Evolutionary conservation across 2,113 vertebrate species (phyloP), one percentile per base, ranked within the genome.

Genomic region (Megalops atlanticus): DNA sequence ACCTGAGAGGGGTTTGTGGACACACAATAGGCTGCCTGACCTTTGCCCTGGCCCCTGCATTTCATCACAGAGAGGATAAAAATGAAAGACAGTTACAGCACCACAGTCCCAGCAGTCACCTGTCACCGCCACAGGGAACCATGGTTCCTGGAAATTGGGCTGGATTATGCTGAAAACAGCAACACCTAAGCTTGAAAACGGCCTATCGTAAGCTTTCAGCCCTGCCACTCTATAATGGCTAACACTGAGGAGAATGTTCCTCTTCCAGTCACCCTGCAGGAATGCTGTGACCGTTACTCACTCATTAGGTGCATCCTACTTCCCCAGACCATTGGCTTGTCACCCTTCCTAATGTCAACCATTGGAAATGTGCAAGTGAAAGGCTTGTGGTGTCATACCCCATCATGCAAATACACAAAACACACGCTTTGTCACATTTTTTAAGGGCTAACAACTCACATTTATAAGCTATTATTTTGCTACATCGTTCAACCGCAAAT

Each of bases 1-100:
- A 90, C 16, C 47, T 5, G 45, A 35, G 69, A 18, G 16, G 21
- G 58, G 58, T 24, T 11, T 8, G 24, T 24, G 0, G 88, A 87
- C 84, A 86, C 76, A 78, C 71, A 1, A 64, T 64, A 5, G 0
- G 58, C 58, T 1, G 21, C n/a, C n/a, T n/a, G 18, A 58, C 24
- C 18, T 4, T 27, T 64, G 24, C 58, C 27, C 85, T 83, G 43
- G 80, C 81, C 74, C 80, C 83, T 92, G 83, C 91, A 87, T 90
- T 91, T 91, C 33, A 91, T 88, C 76, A 86, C n/a, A 74, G 76
- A 84, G 81, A 84, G 52, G 84, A 88, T 85, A 54, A 72, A 6
- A 70, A 16, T 74, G 54, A 74, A 76, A 64, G 1, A 38, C 79
- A 84, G 70, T 78, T 40, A 79, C 35, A 79, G 21, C 49, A 70